Conservation (phyloP, 2,113 vertebrate species). For the Catharus fuscescens region DNA sequence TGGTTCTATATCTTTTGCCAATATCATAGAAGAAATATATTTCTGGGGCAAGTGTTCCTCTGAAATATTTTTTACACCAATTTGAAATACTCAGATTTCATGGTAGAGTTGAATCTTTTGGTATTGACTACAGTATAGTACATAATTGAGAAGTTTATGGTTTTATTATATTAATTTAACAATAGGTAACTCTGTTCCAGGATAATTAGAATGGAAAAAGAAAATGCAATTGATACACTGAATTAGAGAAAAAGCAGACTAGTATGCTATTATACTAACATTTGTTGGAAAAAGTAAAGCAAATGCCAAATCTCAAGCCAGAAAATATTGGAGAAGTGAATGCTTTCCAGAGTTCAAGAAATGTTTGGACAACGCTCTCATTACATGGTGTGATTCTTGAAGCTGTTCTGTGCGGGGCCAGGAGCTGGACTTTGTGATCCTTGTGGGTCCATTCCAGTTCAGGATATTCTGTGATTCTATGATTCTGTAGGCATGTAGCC, state of each 20-base stretch:
- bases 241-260: neutral
- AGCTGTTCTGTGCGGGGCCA: neutral
- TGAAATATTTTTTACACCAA: neutral
- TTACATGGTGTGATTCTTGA: neutral
- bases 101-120: neutral
- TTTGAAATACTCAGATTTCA: neutral
- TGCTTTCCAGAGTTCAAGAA: neutral
- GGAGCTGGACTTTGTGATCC: too few relatives aligned
- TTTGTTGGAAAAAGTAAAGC: neutral
- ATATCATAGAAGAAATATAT: neutral
- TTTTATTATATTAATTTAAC: neutral
- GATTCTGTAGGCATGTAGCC: neutral
- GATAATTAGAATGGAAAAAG: neutral
- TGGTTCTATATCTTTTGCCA: neutral
- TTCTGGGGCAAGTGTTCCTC: neutral
- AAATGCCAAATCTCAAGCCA: neutral
- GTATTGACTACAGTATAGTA: neutral
- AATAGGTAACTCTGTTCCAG: neutral
- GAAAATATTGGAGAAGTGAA: neutral
- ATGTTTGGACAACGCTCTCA: accelerated
- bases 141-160: neutral
- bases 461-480: neutral
- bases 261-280: neutral
- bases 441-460: neutral
- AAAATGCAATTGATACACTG: neutral